These are phyloP conservation scores for Hipposideros armiger DNA, from an alignment of 2,113 vertebrate species.

Conservation along the genomic window DNA sequence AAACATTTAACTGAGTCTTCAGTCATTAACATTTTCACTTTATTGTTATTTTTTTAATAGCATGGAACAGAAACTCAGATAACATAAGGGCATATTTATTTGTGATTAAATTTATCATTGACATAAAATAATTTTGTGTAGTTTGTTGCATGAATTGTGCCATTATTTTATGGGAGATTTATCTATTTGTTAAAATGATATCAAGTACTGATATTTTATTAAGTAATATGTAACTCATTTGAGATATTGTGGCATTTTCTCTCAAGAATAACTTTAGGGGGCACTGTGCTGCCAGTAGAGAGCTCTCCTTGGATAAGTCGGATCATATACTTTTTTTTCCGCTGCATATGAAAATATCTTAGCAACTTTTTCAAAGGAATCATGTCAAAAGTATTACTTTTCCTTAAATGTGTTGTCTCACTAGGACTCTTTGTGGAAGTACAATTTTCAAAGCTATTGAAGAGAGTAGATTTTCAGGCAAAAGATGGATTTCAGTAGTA, in stretches of 20 bases:
- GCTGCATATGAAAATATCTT: slow-evolving; percentile 42
- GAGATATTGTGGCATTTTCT: slow-evolving; percentile 23
- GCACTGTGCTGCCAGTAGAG: slow-evolving; percentile 74
- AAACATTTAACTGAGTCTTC: neutral
- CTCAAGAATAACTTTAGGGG: slow-evolving; percentile 78
- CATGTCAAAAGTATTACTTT: neutral
- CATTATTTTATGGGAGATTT: neutral
- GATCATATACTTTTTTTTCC: slow-evolving; percentile 45
- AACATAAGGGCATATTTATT: neutral
- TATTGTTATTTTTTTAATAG: slow-evolving; percentile 22
- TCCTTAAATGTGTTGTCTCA: slow-evolving; percentile 35
- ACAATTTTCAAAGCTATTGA: slow-evolving; percentile 30
- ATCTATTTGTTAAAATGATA: slow-evolving; percentile 13
- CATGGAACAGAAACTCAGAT: neutral
- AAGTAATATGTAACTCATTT: neutral
- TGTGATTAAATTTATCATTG: slow-evolving; percentile 9
- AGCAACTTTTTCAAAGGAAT: slow-evolving; percentile 31
- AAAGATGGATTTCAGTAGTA: neutral
- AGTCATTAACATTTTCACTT: neutral
- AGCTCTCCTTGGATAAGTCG: neutral
- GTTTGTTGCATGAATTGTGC: neutral
- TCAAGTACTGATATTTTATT: neutral
- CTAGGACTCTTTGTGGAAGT: neutral
- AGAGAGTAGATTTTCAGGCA: neutral
- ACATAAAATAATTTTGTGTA: neutral